phyloP scores from a whole-genome alignment of 2,113 vertebrate genomes.

The Scartelaos histophorus region DNA sequence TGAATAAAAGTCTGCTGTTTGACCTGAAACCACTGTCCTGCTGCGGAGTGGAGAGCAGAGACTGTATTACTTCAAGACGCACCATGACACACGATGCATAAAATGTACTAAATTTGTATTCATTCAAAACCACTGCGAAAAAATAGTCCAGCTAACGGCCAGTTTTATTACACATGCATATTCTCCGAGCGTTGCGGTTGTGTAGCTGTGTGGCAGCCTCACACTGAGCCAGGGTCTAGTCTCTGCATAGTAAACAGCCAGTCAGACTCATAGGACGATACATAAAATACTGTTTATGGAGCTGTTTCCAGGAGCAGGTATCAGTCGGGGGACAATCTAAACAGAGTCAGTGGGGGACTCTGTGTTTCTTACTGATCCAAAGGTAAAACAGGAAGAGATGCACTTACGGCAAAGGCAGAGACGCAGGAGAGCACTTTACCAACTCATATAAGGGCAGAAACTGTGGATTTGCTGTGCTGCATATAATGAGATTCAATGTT shows the following conservation, averaged over 20 bases:
- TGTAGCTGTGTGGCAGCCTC: slow-evolving; percentile 40
- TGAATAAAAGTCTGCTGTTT: neutral
- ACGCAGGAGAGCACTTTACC: slow-evolving; percentile 42
- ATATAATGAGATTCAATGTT: neutral
- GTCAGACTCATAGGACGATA: slow-evolving; percentile 33
- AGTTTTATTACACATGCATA: slow-evolving; percentile 35
- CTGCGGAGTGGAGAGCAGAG: neutral
- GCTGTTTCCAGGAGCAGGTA: slow-evolving; percentile 45
- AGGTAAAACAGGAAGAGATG: slow-evolving; percentile 31
- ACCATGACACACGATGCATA: slow-evolving; percentile 1
- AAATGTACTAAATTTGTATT: slow-evolving; percentile 23
- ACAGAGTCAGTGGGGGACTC: slow-evolving; percentile 43
- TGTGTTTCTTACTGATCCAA: slow-evolving; percentile 51
- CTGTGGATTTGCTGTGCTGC: neutral
- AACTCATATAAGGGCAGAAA: slow-evolving; percentile 3
- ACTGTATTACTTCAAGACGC: neutral
- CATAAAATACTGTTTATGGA: slow-evolving; percentile 32
- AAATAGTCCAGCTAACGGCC: slow-evolving; percentile 24
- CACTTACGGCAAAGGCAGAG: slow-evolving; percentile 45
- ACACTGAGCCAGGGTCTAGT: slow-evolving; percentile 41
- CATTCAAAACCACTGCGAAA: slow-evolving; percentile 6
- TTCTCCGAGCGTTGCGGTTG: slow-evolving; percentile 36
- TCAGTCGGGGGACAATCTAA: slow-evolving; percentile 49
- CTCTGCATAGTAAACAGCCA: slow-evolving; percentile 50
- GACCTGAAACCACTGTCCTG: neutral